These are phyloP conservation scores for Pelobates cultripes DNA, from an alignment of 2,797 vertebrate genomes.

Conservation along the genomic window DNA sequence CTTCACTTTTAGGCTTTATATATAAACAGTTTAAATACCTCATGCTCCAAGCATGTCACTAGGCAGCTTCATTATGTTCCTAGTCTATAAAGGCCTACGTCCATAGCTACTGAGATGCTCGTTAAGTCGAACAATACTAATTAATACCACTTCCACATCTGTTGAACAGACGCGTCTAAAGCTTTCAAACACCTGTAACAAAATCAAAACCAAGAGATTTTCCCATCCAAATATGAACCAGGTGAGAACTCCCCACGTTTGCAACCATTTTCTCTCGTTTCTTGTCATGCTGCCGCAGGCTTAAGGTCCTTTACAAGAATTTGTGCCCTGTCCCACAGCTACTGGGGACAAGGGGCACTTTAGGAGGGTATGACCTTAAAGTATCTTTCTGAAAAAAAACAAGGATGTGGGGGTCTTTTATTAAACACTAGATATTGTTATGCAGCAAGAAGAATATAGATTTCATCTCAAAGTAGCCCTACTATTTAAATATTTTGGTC, in stretches of 20 bases:
- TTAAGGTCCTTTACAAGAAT: conserved; percentile 5
- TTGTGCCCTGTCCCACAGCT: not conserved
- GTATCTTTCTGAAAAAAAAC: conserved; percentile 9
- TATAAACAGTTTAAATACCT: too few species aligned
- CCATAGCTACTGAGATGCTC: too few species aligned
- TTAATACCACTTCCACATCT: too few species aligned
- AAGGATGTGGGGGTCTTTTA: conserved; percentile 15
- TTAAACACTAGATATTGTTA: not conserved
- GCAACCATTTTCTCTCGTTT: not conserved
- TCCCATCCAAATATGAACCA: not conserved
- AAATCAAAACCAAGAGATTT: conserved; percentile 24
- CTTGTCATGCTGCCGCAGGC: conserved; percentile 16
- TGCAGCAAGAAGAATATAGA: conserved; percentile 32
- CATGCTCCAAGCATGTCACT: too few species aligned
- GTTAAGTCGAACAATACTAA: too few species aligned
- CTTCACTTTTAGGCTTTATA: too few species aligned
- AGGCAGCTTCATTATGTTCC: too few species aligned
- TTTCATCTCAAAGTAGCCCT: conserved; percentile 47
- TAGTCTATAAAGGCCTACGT: too few species aligned
- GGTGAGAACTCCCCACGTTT: not conserved
- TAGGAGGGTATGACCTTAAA: not conserved
- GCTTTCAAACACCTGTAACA: conserved; percentile 72
- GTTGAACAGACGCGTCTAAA: conserved; percentile 76
- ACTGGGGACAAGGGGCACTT: not conserved
- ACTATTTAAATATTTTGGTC: conserved; percentile 44